Evolutionary conservation across 2,797 vertebrate genomes (phyloP).

Genomic region (Crenuchus spilurus): DNA sequence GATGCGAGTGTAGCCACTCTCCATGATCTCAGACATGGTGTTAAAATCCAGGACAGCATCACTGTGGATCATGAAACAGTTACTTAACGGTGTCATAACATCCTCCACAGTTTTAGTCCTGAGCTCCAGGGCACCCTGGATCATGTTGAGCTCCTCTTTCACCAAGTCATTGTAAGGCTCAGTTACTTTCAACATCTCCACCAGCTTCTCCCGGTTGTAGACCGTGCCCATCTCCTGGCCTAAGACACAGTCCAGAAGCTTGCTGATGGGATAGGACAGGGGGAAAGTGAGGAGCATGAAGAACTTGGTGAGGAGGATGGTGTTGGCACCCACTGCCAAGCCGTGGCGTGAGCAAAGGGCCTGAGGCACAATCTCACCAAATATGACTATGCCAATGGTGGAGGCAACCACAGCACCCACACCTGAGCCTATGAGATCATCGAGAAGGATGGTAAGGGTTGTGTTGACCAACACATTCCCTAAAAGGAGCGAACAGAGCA

Average conservation of each 20-base stretch:
- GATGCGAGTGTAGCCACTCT: slow-evolving; percentile 94
- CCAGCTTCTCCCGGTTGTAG: slow-evolving; percentile 96
- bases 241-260: slow-evolving; percentile 86
- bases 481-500: slow-evolving; percentile 91
- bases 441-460: slow-evolving; percentile 94
- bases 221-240: slow-evolving; percentile 97
- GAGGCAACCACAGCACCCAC: slow-evolving; percentile 87
- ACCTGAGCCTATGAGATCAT: slow-evolving; percentile 89
- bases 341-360: slow-evolving; percentile 95
- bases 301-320: slow-evolving; percentile 88
- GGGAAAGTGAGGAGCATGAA: slow-evolving; percentile 96
- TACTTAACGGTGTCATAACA: slow-evolving; percentile 87
- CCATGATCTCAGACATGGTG: slow-evolving; percentile 99
- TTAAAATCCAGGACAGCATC: slow-evolving; percentile 92
- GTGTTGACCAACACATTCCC: slow-evolving; percentile 97
- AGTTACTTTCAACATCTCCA: slow-evolving; percentile 95
- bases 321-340: slow-evolving; percentile 93
- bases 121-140: slow-evolving; percentile 94
- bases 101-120: slow-evolving; percentile 94
- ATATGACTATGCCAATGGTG: slow-evolving; percentile 93
- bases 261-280: slow-evolving; percentile 92
- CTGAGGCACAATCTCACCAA: slow-evolving; percentile 95
- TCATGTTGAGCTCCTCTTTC: slow-evolving; percentile 96
- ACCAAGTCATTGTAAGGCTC: slow-evolving; percentile 95
- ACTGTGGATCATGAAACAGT: slow-evolving; percentile 94